These are phyloP conservation scores for Muntiacus reevesi DNA, from an alignment of 2,113 vertebrate genomes.

Conservation along the genomic window DNA sequence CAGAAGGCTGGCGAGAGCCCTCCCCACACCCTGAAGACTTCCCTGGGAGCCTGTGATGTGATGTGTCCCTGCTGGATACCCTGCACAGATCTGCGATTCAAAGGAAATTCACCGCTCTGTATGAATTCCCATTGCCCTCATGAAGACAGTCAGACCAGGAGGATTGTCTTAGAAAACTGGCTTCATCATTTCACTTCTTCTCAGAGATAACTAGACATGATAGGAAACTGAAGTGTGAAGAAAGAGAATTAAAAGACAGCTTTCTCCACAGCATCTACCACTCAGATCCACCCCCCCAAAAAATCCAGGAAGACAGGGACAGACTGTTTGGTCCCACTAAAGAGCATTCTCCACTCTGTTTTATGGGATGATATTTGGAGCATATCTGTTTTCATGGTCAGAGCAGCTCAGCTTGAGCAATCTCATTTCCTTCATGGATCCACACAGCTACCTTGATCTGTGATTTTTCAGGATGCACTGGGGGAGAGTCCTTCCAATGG, in stretches of 20 bases:
- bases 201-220: not conserved
- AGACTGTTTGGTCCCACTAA: accelerated
- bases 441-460: not conserved
- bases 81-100: accelerated
- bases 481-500: not conserved
- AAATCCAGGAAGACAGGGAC: not conserved
- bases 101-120: not conserved
- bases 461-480: not conserved
- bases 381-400: not conserved
- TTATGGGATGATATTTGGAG: not conserved
- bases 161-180: not conserved
- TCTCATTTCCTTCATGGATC: not conserved
- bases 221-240: not conserved
- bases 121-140: not conserved
- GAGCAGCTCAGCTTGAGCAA: not conserved
- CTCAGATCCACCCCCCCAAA: not conserved
- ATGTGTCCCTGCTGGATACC: too few species aligned
- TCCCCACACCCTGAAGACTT: accelerated
- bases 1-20: not conserved
- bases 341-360: not conserved
- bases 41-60: not conserved
- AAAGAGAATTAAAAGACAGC: not conserved
- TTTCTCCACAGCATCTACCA: not conserved
- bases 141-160: not conserved
- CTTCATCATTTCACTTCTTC: not conserved